These are phyloP conservation scores for Silurus meridionalis DNA, from an alignment of 2,113 vertebrate species.

Conservation along the genomic window DNA sequence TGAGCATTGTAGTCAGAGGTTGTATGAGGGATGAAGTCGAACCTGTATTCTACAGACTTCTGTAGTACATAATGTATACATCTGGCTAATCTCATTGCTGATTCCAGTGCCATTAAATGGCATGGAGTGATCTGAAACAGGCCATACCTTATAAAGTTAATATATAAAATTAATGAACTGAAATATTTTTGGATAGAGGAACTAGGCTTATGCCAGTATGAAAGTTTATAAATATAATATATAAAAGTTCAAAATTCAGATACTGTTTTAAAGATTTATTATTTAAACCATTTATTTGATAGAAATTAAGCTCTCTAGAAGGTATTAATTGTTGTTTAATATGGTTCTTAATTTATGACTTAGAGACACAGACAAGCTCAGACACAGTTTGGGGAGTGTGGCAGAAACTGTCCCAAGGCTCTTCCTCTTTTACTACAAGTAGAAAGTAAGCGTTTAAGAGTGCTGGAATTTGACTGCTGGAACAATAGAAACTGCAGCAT, in stretches of 20 bases:
- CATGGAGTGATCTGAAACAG: neutral
- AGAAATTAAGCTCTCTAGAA: neutral
- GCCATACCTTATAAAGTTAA: neutral
- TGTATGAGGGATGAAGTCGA: neutral
- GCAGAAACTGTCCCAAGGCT: neutral
- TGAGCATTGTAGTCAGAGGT: neutral
- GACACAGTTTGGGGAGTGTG: conserved; percentile 3
- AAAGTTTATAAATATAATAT: too few relatives aligned
- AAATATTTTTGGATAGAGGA: neutral
- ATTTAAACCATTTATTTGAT: neutral
- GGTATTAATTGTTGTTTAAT: neutral
- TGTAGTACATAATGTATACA: neutral
- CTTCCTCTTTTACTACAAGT: neutral
- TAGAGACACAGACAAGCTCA: conserved; percentile 31
- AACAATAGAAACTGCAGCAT: neutral
- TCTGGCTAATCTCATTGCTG: neutral
- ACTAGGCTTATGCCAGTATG: neutral
- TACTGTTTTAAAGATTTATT: too few relatives aligned
- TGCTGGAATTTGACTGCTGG: neutral
- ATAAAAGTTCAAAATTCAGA: neutral
- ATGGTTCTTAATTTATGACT: too few relatives aligned
- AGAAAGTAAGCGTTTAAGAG: neutral
- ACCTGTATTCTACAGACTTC: neutral
- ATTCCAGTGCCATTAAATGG: neutral
- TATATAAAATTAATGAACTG: neutral